phyloP scores from a whole-genome alignment of 2,888 invertebrate genomes.

The Tridacna crocea region DNA sequence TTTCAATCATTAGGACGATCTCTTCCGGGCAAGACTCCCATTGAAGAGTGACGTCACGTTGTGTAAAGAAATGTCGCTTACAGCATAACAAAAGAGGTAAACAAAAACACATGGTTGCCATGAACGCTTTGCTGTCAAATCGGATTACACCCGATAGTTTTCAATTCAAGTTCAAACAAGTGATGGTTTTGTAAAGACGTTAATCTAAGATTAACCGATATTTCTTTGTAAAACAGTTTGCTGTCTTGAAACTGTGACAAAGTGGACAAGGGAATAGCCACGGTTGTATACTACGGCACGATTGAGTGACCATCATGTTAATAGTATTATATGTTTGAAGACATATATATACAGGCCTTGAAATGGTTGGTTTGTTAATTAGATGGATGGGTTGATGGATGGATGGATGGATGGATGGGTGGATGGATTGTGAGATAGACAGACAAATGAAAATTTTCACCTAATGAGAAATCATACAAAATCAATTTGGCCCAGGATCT shows the following conservation, averaged over 20 bases:
- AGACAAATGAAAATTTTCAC: no score
- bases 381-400: no score
- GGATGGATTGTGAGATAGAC: no score
- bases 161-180: conserved; percentile 16
- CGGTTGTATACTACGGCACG: no score
- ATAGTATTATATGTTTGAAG: no score
- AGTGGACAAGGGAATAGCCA: no score
- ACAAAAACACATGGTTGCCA: conserved; percentile 65
- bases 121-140: conserved; percentile 40
- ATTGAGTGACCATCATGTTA: no score
- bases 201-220: neutral
- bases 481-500: no score
- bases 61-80: conserved; percentile 40
- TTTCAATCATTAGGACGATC: conserved; percentile 21
- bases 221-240: neutral
- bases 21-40: conserved; percentile 28
- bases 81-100: conserved; percentile 46
- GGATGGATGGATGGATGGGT: no score
- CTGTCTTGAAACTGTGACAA: conserved; percentile 2
- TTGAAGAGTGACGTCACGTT: conserved; percentile 3
- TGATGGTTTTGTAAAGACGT: neutral
- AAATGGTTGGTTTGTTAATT: no score
- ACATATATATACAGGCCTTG: no score
- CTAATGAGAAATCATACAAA: no score
- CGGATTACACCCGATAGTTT: conserved; percentile 8